These are phyloP conservation scores for Lysandra coridon DNA, from an alignment of 2,888 invertebrate genomes.

Conservation along the genomic window DNA sequence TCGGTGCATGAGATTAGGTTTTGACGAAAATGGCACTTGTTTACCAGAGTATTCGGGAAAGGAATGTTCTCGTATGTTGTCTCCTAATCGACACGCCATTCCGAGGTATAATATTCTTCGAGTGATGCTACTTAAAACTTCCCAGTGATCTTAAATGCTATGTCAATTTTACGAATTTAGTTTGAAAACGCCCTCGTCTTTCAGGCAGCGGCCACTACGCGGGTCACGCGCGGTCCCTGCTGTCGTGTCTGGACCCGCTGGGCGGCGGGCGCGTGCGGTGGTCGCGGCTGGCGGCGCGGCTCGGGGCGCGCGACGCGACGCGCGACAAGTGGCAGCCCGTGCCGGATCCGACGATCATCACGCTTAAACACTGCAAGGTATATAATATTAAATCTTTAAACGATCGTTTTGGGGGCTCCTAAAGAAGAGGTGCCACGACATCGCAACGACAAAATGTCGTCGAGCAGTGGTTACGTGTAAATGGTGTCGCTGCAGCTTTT, in stretches of 20 bases:
- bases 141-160: background rate
- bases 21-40: no score
- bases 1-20: no score
- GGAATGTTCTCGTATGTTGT: no score
- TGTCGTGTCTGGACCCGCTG: slow-evolving; percentile 61
- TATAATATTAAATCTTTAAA: background rate
- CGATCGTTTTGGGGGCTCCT: background rate
- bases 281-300: slow-evolving; percentile 59
- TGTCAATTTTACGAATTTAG: no score
- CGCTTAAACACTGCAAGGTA: slow-evolving; percentile 66
- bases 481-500: no score
- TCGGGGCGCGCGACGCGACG: slow-evolving; percentile 55
- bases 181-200: background rate
- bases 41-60: no score
- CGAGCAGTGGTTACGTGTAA: no score
- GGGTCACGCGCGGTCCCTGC: slow-evolving; percentile 63
- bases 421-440: no score
- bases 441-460: no score
- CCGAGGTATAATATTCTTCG: no score
- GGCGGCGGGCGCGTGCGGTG: slow-evolving; percentile 65
- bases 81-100: no score
- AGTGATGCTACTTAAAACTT: background rate
- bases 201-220: slow-evolving; percentile 66
- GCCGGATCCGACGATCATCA: slow-evolving; percentile 44
- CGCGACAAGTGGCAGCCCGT: slow-evolving; percentile 54